phyloP scores from a whole-genome alignment of 2,797 vertebrate genomes.

The Natrix natrix region DNA sequence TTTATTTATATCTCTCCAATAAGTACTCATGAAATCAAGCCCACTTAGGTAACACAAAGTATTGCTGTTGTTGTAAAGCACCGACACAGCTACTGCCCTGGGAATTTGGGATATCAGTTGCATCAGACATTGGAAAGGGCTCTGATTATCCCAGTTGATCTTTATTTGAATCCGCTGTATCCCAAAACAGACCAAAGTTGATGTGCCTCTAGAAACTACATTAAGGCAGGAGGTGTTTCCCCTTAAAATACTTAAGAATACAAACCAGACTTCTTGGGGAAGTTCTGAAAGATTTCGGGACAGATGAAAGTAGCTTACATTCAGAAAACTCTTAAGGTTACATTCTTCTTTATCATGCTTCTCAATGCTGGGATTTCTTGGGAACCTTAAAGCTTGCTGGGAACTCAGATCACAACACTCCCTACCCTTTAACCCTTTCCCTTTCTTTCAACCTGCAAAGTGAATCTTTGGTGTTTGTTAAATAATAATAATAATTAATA shows the following conservation, averaged over 20 bases:
- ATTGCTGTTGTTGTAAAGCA: background rate
- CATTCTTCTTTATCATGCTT: background rate
- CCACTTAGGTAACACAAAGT: background rate
- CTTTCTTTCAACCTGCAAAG: background rate
- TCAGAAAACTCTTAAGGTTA: background rate
- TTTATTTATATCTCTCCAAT: background rate
- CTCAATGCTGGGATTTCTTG: background rate
- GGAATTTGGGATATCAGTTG: background rate
- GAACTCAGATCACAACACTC: background rate
- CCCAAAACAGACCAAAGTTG: background rate
- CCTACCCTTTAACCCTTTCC: accelerated
- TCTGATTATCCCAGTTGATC: background rate
- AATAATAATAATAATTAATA: too few species aligned
- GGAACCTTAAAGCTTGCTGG: background rate
- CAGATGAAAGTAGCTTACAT: background rate
- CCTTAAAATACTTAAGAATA: background rate
- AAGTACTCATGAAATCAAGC: background rate
- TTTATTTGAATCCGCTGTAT: too few species aligned
- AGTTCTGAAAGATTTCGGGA: background rate
- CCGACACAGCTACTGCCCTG: background rate
- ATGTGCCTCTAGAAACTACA: background rate
- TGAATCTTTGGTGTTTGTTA: background rate
- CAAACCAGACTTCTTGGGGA: background rate
- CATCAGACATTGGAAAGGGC: background rate
- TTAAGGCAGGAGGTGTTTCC: background rate